phyloP scores from a whole-genome alignment of 64 coral and sea anemone genomes.

The Stichodactyla mertensii region DNA sequence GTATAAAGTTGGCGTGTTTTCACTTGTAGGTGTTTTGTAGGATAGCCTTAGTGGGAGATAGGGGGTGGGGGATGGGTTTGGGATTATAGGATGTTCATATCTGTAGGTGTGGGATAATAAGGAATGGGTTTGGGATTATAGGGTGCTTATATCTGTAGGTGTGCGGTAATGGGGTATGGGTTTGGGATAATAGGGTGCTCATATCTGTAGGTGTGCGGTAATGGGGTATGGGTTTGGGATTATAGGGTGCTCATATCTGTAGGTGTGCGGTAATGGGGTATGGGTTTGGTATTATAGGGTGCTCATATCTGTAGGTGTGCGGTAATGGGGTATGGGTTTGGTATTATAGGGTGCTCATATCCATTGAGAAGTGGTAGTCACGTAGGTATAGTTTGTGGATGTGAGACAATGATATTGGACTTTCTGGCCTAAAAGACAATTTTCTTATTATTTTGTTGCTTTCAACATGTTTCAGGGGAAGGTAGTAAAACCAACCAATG shows the following conservation, averaged over 20 bases:
- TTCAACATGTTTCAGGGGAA: constrained; percentile 41
- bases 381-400: no score
- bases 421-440: neutral
- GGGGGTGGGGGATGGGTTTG: neutral
- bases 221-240: neutral
- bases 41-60: no score
- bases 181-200: neutral
- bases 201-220: neutral
- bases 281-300: no score
- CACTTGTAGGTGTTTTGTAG: neutral
- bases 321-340: neutral
- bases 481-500: constrained; percentile 55
- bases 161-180: neutral
- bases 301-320: neutral
- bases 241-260: no score
- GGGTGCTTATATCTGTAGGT: neutral
- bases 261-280: no score
- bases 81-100: neutral
- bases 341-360: neutral
- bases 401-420: neutral
- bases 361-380: no score
- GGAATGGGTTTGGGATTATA: neutral
- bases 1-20: no score
- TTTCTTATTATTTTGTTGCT: neutral
- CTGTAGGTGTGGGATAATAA: neutral